Evolutionary conservation across 2,888 invertebrate genomes (phyloP).

Genomic region (Helobdella robusta): DNA sequence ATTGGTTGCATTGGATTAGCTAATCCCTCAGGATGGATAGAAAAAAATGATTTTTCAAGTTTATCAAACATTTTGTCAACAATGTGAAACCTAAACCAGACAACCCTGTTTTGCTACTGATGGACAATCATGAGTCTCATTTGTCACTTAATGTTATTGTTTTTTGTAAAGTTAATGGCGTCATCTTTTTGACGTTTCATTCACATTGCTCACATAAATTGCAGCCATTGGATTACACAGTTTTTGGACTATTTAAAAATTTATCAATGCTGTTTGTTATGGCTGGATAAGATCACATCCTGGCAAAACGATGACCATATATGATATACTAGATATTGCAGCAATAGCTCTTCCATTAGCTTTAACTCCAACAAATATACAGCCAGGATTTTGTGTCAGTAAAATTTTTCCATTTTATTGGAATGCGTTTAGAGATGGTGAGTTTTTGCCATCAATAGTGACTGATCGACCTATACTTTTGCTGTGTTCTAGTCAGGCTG

Average conservation of each 20-base stretch:
- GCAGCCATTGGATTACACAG: too few species aligned
- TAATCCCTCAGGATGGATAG: neutral
- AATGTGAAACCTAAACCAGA: neutral
- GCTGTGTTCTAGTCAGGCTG: too few species aligned
- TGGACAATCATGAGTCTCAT: too few species aligned
- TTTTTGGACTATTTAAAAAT: too few species aligned
- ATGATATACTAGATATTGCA: neutral
- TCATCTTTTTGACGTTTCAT: too few species aligned
- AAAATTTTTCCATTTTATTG: neutral
- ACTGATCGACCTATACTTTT: slow-evolving; percentile 20
- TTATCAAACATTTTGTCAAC: neutral
- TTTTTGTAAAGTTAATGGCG: too few species aligned
- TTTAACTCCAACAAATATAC: neutral
- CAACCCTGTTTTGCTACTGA: too few species aligned
- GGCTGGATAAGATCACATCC: neutral
- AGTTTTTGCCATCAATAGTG: neutral
- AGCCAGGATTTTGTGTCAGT: neutral
- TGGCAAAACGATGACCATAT: neutral
- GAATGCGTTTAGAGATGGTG: neutral
- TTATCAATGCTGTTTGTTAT: too few species aligned
- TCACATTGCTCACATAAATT: too few species aligned
- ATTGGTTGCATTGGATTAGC: neutral
- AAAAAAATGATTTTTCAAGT: neutral
- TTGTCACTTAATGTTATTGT: too few species aligned
- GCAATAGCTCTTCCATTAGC: neutral